A percentile compares a stretch with the other conserved stretches of the same genome.
phyloP scores from a whole-genome alignment of 1,140 invertebrate species.

The Lordiphosa stackelbergi region DNA sequence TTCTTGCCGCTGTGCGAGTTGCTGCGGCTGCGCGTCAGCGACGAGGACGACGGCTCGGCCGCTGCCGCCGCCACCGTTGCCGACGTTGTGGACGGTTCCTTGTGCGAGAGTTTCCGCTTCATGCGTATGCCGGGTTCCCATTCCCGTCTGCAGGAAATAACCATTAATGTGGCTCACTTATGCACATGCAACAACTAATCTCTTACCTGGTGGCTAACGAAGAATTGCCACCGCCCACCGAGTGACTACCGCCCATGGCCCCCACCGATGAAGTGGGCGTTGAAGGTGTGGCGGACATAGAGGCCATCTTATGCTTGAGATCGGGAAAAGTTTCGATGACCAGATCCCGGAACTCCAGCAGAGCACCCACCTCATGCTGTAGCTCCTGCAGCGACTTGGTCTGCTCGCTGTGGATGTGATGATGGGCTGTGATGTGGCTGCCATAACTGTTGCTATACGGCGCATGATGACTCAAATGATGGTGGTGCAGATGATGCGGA shows the following conservation, averaged over 20 bases:
- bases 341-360: conserved; percentile 92
- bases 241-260: conserved; percentile 75
- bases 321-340: conserved; percentile 94
- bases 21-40: conserved; percentile 81
- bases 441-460: conserved; percentile 67
- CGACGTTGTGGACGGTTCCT: conserved; percentile 72
- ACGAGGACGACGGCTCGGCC: conserved; percentile 75
- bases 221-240: conserved; percentile 42
- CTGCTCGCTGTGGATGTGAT: conserved; percentile 76
- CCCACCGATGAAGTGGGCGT: conserved; percentile 64
- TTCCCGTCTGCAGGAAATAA: conserved; percentile 77
- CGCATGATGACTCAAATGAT: conserved; percentile 62
- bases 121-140: conserved; percentile 89
- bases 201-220: conserved; percentile 9
- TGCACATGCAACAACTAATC: conserved; percentile 30
- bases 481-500: conserved; percentile 65
- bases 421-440: conserved; percentile 49
- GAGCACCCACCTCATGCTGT: conserved; percentile 92
- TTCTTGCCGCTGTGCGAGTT: conserved; percentile 82
- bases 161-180: not conserved
- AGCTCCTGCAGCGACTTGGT: conserved; percentile 82
- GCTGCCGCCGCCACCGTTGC: conserved; percentile 14
- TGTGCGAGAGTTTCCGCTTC: conserved; percentile 81
- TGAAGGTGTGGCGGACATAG: conserved; percentile 76
- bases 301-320: conserved; percentile 87